Percentiles rank a stretch among this genome's conserved stretches.
phyloP scores from a whole-genome alignment of 2,888 invertebrate genomes.

The Epinotia demarniana region DNA sequence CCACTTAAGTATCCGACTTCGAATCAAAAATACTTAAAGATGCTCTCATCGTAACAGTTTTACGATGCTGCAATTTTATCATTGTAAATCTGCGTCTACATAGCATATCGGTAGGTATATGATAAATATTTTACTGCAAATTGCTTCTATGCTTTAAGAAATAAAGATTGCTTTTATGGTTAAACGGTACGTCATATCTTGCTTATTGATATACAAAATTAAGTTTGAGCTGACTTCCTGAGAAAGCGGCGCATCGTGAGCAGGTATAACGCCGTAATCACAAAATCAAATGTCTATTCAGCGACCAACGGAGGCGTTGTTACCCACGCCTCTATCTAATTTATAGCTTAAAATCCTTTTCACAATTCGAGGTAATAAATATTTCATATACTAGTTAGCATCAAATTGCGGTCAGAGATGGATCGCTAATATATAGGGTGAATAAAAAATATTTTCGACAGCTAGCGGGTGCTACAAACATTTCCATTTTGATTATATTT shows the following conservation, averaged over 20 bases:
- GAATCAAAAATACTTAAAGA: constrained; percentile 66
- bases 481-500: constrained; percentile 40
- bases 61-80: constrained; percentile 65
- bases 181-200: constrained; percentile 24
- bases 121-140: constrained; percentile 62
- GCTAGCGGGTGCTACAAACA: constrained; percentile 16
- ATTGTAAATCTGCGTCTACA: constrained; percentile 43
- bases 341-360: no score
- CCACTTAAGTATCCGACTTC: constrained; percentile 59
- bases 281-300: constrained; percentile 49
- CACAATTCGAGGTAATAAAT: no score
- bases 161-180: constrained; percentile 51
- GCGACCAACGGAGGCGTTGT: not conserved
- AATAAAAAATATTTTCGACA: constrained; percentile 15
- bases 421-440: not conserved
- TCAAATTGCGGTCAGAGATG: not conserved
- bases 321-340: no score
- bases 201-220: constrained; percentile 37
- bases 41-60: constrained; percentile 58
- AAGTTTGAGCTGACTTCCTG: not conserved
- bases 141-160: constrained; percentile 55
- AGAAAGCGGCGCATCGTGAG: constrained; percentile 1
- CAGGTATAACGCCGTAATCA: constrained; percentile 50
- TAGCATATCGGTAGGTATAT: constrained; percentile 16
- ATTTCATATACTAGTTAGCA: not conserved